A percentile compares a stretch with the other conserved stretches of the same genome.
Conservation (phyloP, 1,140 invertebrate species). For the Heliconius eleuchia region DNA sequence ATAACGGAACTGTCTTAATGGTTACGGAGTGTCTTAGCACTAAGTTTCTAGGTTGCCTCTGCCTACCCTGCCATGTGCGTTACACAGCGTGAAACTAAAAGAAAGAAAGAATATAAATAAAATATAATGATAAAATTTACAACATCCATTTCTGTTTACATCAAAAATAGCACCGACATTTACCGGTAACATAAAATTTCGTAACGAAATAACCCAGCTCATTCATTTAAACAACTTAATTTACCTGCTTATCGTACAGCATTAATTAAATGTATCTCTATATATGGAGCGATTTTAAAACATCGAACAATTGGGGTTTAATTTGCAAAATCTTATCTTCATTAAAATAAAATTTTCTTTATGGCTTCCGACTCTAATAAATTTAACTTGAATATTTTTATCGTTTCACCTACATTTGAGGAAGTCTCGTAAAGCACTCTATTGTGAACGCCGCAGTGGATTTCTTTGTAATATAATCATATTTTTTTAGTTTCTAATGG, state of each 20-base stretch:
- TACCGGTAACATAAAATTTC: background rate
- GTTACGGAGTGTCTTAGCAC: too few species aligned
- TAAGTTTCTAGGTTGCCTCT: too few species aligned
- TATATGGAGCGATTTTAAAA: conserved; percentile 36
- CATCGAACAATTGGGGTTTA: conserved; percentile 45
- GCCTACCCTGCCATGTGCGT: too few species aligned
- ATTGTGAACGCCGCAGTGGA: conserved; percentile 23
- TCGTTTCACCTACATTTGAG: conserved; percentile 39
- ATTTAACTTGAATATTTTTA: conserved; percentile 47
- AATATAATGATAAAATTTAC: too few species aligned
- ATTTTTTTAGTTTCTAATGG: background rate
- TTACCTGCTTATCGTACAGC: conserved; percentile 21
- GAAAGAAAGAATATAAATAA: too few species aligned
- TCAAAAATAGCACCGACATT: background rate
- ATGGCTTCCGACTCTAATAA: conserved; percentile 49
- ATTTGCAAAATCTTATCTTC: conserved; percentile 43
- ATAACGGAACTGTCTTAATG: too few species aligned
- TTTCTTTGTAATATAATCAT: conserved; percentile 28
- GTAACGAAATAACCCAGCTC: conserved; percentile 2
- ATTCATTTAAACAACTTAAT: conserved; percentile 28
- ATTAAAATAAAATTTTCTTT: conserved; percentile 48
- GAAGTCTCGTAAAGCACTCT: conserved; percentile 39
- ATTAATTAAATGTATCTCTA: conserved; percentile 24
- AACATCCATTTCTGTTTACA: too few species aligned
- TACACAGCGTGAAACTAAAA: too few species aligned